Percentiles rank a stretch among this genome's conserved stretches.
These are phyloP conservation scores for Rousettus leschenaultii DNA, from an alignment of 2,113 vertebrate genomes.

Conservation along the genomic window DNA sequence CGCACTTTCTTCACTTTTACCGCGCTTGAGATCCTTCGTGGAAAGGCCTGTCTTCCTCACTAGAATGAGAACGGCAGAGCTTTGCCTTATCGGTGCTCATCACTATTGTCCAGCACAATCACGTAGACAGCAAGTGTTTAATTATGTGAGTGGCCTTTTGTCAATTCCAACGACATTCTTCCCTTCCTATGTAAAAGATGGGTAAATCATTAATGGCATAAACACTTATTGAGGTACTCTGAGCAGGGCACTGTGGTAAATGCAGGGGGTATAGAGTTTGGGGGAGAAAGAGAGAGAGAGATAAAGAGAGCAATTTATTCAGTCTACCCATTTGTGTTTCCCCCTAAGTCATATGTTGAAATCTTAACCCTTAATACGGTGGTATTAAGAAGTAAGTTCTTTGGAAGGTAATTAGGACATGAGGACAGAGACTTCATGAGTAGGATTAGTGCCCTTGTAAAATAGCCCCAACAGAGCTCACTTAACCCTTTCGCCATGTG, in stretches of 20 bases:
- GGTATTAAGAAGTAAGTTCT: neutral
- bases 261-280: fast-evolving
- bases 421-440: neutral
- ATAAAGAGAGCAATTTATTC: neutral
- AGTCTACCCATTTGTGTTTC: neutral
- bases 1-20: neutral
- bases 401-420: neutral
- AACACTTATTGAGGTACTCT: neutral
- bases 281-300: neutral
- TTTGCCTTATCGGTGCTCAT: neutral
- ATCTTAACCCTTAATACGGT: neutral
- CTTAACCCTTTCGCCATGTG: neutral
- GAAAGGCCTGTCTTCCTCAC: neutral
- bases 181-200: neutral
- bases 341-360: neutral
- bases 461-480: neutral
- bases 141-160: neutral
- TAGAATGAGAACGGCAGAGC: neutral
- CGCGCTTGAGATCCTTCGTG: neutral
- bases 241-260: neutral
- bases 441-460: too few species aligned
- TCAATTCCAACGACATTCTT: neutral
- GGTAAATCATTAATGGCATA: neutral
- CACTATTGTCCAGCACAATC: neutral
- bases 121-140: neutral